Evolutionary conservation across 2,888 invertebrate genomes (phyloP).

Genomic region (Lampropteryx suffumata): DNA sequence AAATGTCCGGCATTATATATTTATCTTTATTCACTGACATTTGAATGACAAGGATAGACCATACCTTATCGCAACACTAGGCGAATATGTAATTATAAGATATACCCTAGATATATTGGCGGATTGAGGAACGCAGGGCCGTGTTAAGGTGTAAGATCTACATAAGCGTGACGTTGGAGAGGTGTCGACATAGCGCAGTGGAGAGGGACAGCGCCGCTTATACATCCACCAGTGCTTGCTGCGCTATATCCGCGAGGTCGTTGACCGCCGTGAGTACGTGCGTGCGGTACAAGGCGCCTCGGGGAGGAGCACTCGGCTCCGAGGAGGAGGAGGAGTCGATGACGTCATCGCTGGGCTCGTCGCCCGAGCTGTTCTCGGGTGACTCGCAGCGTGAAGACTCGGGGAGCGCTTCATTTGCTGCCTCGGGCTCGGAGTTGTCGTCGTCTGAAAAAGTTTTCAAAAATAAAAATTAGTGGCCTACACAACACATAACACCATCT

Average conservation of each 20-base stretch:
- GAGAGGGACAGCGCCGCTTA: slow-evolving; percentile 28
- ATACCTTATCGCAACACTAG: no score
- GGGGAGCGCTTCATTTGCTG: slow-evolving; percentile 26
- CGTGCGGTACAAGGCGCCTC: slow-evolving; percentile 37
- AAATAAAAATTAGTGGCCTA: no score
- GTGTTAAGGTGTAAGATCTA: neutral
- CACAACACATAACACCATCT: no score
- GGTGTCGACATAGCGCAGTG: slow-evolving; percentile 23
- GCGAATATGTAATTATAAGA: no score
- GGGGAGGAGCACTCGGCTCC: slow-evolving; percentile 28
- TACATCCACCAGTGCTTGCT: slow-evolving; percentile 29
- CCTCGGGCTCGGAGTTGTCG: slow-evolving; percentile 47
- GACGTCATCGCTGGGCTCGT: slow-evolving; percentile 37
- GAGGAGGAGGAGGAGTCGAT: slow-evolving; percentile 24
- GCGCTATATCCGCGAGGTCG: slow-evolving; percentile 43
- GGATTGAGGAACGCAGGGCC: no score
- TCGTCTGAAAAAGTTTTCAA: slow-evolving; percentile 37
- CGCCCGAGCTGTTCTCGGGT: slow-evolving; percentile 46
- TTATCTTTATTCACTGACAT: no score
- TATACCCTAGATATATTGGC: no score
- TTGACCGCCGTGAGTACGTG: slow-evolving; percentile 46
- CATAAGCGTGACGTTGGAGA: slow-evolving; percentile 32
- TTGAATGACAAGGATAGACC: no score
- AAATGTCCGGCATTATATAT: no score
- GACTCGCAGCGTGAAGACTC: slow-evolving; percentile 34